A percentile compares a stretch with the other conserved stretches of the same genome.
Evolutionary conservation across 2,797 vertebrate genomes (phyloP).

Genomic region (Tangara arthus): DNA sequence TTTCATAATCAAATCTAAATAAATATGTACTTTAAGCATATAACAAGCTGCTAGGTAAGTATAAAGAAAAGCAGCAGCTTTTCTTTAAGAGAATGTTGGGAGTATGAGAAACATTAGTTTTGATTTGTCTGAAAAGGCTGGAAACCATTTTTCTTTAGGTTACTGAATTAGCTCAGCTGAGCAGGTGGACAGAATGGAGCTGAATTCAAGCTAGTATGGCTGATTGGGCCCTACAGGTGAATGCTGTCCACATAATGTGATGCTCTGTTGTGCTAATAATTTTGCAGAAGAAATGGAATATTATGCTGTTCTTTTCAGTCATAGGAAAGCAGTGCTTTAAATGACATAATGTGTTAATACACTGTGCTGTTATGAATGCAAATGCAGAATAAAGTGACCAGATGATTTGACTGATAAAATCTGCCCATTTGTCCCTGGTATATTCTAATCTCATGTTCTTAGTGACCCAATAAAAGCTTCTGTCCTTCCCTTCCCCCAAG

Average conservation of each 20-base stretch:
- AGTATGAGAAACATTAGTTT: too few relatives aligned
- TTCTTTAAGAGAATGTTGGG: too few relatives aligned
- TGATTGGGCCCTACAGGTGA: not conserved
- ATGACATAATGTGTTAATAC: not conserved
- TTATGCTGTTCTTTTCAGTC: not conserved
- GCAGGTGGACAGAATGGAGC: too few relatives aligned
- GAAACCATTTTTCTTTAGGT: not conserved
- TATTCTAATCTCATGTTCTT: not conserved
- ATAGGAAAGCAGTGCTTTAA: not conserved
- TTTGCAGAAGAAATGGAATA: not conserved
- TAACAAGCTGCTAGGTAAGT: not conserved
- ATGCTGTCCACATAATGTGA: not conserved
- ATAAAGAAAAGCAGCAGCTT: not conserved
- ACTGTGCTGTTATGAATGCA: not conserved
- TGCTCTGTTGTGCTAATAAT: not conserved
- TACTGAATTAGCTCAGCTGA: too few relatives aligned
- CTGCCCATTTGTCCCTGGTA: not conserved
- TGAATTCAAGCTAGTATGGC: too few relatives aligned
- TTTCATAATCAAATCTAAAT: too few relatives aligned
- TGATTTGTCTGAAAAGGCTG: too few relatives aligned
- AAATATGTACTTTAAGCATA: not conserved
- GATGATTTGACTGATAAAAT: not conserved
- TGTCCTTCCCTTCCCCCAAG: not conserved
- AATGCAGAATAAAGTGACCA: not conserved
- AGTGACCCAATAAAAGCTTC: not conserved